Evolutionary conservation across 2,113 vertebrate genomes (phyloP).

Genomic region (Arothron firmamentum): DNA sequence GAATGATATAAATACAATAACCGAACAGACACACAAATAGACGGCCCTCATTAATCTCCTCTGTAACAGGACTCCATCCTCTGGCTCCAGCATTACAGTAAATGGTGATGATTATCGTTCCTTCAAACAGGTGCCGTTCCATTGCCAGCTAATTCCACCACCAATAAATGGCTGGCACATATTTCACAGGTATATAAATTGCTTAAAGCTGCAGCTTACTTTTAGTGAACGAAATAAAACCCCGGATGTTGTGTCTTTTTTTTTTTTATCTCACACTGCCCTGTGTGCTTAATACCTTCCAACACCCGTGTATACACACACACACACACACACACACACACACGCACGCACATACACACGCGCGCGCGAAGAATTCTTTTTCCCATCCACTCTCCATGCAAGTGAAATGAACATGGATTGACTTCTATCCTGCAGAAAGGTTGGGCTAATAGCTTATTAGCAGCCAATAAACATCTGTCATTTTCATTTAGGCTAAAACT

Average conservation of each 20-base stretch:
- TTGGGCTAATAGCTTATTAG: conserved; percentile 71
- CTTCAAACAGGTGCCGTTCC: conserved; percentile 71
- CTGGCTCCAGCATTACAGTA: conserved; percentile 73
- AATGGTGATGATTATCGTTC: conserved; percentile 72
- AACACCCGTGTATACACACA: neutral
- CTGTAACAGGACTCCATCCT: conserved; percentile 72
- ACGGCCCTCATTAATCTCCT: conserved; percentile 69
- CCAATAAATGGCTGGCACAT: conserved; percentile 66
- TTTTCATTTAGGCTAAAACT: conserved; percentile 62
- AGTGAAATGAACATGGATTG: conserved; percentile 56
- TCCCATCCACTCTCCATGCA: conserved; percentile 42
- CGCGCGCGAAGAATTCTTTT: no score
- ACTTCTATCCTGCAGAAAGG: conserved; percentile 63
- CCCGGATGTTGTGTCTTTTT: conserved; percentile 43
- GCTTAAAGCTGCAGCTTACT: conserved; percentile 68
- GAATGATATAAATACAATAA: conserved; percentile 70
- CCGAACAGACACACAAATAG: conserved; percentile 48
- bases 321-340: conserved; percentile 9
- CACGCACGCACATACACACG: no score
- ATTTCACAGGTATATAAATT: conserved; percentile 70
- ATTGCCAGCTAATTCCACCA: conserved; percentile 68
- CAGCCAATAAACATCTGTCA: conserved; percentile 68
- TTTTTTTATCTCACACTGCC: conserved; percentile 58
- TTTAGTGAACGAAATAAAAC: conserved; percentile 66
- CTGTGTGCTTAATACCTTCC: conserved; percentile 57